These are phyloP conservation scores for Callospermophilus lateralis DNA, from an alignment of 2,113 vertebrate genomes.

Conservation along the genomic window DNA sequence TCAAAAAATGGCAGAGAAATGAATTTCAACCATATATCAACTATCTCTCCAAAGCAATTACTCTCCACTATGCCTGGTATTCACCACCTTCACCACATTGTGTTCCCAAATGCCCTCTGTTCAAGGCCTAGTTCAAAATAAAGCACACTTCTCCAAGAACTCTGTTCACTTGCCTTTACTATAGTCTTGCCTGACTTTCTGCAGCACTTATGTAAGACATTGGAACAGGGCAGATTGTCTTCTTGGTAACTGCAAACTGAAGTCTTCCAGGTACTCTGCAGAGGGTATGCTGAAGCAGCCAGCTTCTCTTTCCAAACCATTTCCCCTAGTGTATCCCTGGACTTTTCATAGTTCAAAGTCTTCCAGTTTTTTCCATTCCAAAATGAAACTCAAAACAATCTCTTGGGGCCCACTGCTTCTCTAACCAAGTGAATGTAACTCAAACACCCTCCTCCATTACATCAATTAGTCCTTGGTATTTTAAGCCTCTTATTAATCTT, in stretches of 20 bases:
- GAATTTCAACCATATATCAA: neutral
- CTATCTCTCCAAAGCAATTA: neutral
- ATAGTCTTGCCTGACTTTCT: neutral
- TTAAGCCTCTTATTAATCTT: neutral
- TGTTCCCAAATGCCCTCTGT: neutral
- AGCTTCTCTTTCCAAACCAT: neutral
- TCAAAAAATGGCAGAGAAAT: neutral
- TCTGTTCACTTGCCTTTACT: neutral
- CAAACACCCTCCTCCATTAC: neutral
- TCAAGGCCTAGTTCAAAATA: neutral
- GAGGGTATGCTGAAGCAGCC: neutral
- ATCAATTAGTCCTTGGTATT: neutral
- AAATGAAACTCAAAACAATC: conserved; percentile 39
- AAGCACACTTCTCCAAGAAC: conserved; percentile 8
- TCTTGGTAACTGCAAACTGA: neutral
- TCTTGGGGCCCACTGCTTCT: neutral
- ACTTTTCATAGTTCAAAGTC: neutral
- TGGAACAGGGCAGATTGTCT: neutral
- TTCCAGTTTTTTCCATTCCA: conserved; percentile 9
- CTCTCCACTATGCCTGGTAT: neutral
- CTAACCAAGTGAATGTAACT: neutral
- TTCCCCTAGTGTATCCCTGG: neutral
- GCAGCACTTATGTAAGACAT: neutral
- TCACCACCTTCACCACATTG: neutral
- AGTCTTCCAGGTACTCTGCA: neutral